Conservation (phyloP, 2,888 invertebrate species). For the Lasius platythorax region DNA sequence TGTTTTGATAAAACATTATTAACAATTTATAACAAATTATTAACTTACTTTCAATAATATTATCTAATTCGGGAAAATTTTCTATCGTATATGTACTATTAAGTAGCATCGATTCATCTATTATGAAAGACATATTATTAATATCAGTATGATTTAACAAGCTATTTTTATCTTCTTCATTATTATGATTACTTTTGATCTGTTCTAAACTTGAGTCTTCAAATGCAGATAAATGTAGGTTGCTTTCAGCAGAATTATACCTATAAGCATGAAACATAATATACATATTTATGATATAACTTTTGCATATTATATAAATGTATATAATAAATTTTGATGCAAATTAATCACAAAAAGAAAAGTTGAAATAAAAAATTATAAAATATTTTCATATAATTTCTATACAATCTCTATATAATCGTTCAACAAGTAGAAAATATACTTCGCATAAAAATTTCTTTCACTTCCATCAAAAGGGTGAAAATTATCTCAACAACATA, state of each 20-base stretch:
- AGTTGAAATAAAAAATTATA: background rate
- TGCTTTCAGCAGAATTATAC: background rate
- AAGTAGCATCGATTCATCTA: background rate
- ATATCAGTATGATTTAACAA: background rate
- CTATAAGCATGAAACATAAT: background rate
- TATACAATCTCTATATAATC: background rate
- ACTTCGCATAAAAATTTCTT: background rate
- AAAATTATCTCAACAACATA: background rate
- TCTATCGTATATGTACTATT: slow-evolving; percentile 7
- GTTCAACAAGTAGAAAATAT: background rate
- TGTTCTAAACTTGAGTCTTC: background rate
- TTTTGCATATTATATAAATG: background rate
- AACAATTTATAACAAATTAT: background rate
- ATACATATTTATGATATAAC: background rate
- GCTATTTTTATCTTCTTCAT: background rate
- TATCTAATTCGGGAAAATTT: background rate
- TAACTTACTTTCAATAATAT: background rate
- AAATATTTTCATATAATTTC: background rate
- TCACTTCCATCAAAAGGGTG: no score
- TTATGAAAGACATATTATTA: slow-evolving; percentile 1
- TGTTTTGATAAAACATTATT: slow-evolving; percentile 1
- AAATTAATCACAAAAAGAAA: background rate
- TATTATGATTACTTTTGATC: background rate
- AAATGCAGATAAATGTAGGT: background rate
- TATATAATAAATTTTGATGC: background rate